Evolutionary conservation across 92 coral and sea anemone species (phyloP), one percentile per base, ranked within the genome.

Genomic region (Epizoanthus scotinus): DNA sequence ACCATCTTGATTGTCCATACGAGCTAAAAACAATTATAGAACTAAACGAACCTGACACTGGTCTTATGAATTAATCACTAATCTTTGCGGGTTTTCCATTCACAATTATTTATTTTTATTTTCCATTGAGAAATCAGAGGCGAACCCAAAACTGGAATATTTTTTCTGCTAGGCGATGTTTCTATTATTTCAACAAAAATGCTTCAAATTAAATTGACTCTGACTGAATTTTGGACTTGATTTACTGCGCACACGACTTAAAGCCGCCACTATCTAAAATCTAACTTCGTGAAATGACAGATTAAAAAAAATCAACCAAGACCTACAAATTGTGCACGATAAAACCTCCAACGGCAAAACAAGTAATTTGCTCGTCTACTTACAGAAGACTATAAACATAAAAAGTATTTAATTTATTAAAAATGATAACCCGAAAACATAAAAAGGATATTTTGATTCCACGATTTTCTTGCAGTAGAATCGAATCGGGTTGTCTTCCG

Each of bases 361-460:
- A 75, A 59, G 68, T 47, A 40, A 75, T 75, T 75, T 58, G 50
- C 47, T 75, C 63, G 81, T 25, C 81, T 75, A 53, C 81, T 59
- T 57, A 75, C 67, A 59, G 56, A 75, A 67, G 61, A 62, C 49
- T 47, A 62, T 21, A 40, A 81, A 78, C 70, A 60, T 74, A 78
- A 54, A 83, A 26, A 47, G 52, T 47, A 47, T 24, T 63, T 62
- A 67, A 50, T 84, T 64, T 55, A 34, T 34, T 34, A 34, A 8
- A 36, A 70, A 57, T 57, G 52, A 21, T 66, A 74, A 70, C 59
- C 64, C 26, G 52, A 47, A 47, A 47, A 50, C 75, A 18, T 25
- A 40, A 77, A 92, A 95, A 95, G 98, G 98, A 95, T 95, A 95
- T 90, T 93, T 95, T 36, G 98, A 95, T 57, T 92, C 97, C 24